These are phyloP conservation scores for Ataeniobius toweri DNA, from an alignment of 2,797 vertebrate genomes.

Conservation along the genomic window DNA sequence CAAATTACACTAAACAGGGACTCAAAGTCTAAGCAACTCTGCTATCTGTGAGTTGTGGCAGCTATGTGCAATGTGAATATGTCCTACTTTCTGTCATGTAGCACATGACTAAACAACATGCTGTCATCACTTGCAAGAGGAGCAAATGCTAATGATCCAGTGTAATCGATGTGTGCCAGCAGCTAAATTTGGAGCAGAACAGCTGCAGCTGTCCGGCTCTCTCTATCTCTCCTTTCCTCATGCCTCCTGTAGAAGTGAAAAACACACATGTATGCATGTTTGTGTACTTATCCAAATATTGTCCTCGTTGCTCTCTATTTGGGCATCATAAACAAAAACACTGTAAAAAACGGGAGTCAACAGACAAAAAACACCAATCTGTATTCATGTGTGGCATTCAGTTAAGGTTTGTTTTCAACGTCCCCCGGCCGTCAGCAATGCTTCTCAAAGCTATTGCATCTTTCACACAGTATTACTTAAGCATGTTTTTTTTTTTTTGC, in stretches of 20 bases:
- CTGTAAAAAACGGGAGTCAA: conserved; percentile 2
- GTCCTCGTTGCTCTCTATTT: neutral
- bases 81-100: neutral
- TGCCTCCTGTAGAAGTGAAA: conserved; percentile 19
- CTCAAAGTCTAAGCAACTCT: neutral
- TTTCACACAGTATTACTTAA: conserved; percentile 19
- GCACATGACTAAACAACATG: conserved; percentile 17
- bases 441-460: conserved; percentile 28
- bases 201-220: conserved; percentile 41
- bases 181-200: conserved; percentile 46
- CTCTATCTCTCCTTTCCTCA: conserved; percentile 7
- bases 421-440: neutral
- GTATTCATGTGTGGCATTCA: conserved; percentile 46
- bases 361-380: conserved; percentile 34
- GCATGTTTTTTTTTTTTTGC: neutral
- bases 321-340: neutral
- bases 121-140: conserved; percentile 17
- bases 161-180: conserved; percentile 54
- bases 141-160: conserved; percentile 38
- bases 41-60: conserved; percentile 4
- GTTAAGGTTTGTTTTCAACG: conserved; percentile 19
- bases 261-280: conserved; percentile 27
- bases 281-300: conserved; percentile 20
- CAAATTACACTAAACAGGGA: conserved; percentile 10
- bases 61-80: conserved; percentile 1